Base-by-base conservation (phyloP, 2,113 vertebrate genomes). In the Choloepus hoffmanni region DNA sequence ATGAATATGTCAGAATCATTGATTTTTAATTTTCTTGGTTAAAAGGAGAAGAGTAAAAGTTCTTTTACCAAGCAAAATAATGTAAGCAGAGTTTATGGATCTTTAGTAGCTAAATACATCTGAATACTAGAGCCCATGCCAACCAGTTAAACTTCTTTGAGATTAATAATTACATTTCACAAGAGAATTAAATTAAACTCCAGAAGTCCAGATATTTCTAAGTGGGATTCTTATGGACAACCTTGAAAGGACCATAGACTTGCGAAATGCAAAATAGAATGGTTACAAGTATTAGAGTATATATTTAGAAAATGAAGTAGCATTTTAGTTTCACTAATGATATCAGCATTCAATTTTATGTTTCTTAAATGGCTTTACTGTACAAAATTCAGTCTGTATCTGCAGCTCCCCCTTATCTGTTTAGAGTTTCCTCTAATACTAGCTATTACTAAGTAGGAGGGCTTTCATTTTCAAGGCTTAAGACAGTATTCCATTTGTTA, bases 331-430 rank as follows among this genome's bases (percentile, higher is more conserved):
- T 73, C 84, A 9, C n/a, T 78, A 79, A 36, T 88, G 79, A 60
- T 95, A 91, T 85, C 4, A 62, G 70, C 28, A 48, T 76, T 84
- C 7, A 36, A 3, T 96, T 90, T 68, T 33, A 68, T n/a, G 65
- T 67, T 95, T 93, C 45, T 33, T 36, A 16, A 43, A 36, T 73
- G 55, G 19, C 7, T 90, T 87, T 92, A n/a, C 33, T 82, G n/a
- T 30, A 90, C 30, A 60, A 63, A 89, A 94, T 89, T 67, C 13
- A 55, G 60, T 82, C 55, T 63, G 2, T 72, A 9, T 87, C 43
- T 73, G 19, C 6, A 77, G 5, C 12, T 19, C 2, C 16, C 9
- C 50, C 9, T 67, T 70, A 3, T 58, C 26, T 63, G 14, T 88
- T 78, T 83, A 76, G 18, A 58, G 2, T 79, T 84, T 14, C 28